Evolutionary conservation across 1,140 invertebrate species (phyloP), one percentile per base, ranked within the genome.

Genomic region (Halictus rubicundus): DNA sequence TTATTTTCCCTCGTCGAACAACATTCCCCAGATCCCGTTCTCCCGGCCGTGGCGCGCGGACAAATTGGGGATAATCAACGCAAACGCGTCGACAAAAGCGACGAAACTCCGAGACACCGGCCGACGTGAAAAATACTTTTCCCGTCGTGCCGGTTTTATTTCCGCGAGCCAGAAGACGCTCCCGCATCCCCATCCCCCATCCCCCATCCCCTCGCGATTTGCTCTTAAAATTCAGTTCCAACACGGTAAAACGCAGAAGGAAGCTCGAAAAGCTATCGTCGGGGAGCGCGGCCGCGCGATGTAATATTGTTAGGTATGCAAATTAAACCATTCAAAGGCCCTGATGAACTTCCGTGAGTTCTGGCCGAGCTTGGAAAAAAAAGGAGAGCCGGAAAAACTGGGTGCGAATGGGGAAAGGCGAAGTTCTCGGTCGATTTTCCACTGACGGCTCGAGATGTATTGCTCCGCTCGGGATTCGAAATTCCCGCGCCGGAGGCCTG

Each of bases 241-340:
- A 12, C 19, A 52, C 68, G 25, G 74, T 37, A 42, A 76, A 78
- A 71, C 57, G 60, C 57, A 75, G 69, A 82, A 75, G 80, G 63
- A 76, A 82, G 61, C 42, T 37, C 39, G 64, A 21, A 69, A 81
- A 83, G 73, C 74, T 87, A 87, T 87, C 84, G 75, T 68, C 59
- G 61, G 65, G 42, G 10, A 42, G 49, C 0, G 64, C 32, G 32
- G 5, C 3, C 74, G 60, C 68, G 46, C 74, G 57, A 46, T 60
- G 78, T 86, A 82, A 87, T 78, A 81, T 84, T 84, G 78, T 88
- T 87, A 87, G 74, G 66, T 86, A 87, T 86, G 83, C 80, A 88
- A 89, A 88, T 86, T 86, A 84, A 87, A 87, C 75, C 75, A 81
- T 88, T 88, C 79, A 83, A 82, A 88, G 77, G 66, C 72, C 59